Evolutionary conservation across 2,113 vertebrate genomes (phyloP).

Genomic region (Cyanistes caeruleus): DNA sequence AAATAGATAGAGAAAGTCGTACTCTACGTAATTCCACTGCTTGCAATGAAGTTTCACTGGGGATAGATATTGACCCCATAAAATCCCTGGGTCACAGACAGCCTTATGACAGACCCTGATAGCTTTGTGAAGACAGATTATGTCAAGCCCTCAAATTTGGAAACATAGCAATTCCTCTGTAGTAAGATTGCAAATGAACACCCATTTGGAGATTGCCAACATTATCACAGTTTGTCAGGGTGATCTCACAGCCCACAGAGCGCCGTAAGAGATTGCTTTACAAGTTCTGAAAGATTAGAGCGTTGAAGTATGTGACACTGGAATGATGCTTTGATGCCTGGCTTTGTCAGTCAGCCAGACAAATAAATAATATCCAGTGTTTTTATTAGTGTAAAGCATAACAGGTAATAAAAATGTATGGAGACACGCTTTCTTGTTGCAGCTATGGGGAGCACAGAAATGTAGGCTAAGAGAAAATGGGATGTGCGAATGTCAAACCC

Average conservation of each 20-base stretch:
- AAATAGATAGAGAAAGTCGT: neutral
- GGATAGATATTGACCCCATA: constrained; percentile 45
- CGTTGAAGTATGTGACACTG: constrained; percentile 61
- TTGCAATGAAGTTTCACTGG: neutral
- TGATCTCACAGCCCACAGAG: constrained; percentile 60
- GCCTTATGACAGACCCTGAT: constrained; percentile 47
- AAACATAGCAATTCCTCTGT: constrained; percentile 48
- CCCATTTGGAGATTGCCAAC: constrained; percentile 65
- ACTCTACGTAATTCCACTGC: neutral
- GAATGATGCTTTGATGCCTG: constrained; percentile 59
- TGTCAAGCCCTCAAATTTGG: constrained; percentile 62
- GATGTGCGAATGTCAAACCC: neutral
- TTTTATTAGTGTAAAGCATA: constrained; percentile 42
- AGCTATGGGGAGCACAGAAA: neutral
- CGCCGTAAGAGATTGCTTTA: constrained; percentile 57
- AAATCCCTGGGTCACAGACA: constrained; percentile 46
- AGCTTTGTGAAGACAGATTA: constrained; percentile 56
- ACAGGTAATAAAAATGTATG: constrained; percentile 43
- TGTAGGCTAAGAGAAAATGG: neutral
- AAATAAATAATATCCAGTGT: constrained; percentile 56
- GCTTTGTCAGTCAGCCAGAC: constrained; percentile 59
- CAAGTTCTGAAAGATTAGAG: constrained; percentile 65
- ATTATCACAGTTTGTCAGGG: constrained; percentile 72
- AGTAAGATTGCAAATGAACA: constrained; percentile 68
- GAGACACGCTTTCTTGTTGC: neutral